Percentiles rank a stretch among this genome's conserved stretches.
These are phyloP conservation scores for Temnothorax longispinosus DNA, from an alignment of 1,140 invertebrate species.

Conservation along the genomic window DNA sequence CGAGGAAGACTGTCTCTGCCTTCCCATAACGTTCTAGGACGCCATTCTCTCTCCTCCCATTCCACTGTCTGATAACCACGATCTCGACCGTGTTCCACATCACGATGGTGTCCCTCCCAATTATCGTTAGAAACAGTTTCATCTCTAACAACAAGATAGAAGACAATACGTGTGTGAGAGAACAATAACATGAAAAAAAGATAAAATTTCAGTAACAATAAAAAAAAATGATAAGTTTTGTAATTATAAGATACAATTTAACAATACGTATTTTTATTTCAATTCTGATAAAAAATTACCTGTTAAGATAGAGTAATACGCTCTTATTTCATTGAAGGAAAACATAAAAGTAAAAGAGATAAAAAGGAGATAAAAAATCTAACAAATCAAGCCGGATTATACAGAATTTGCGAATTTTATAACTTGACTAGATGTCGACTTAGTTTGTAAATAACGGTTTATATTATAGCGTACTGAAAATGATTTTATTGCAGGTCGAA, in stretches of 20 bases:
- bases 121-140: constrained; percentile 79
- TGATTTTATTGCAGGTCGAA: too few species aligned
- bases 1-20: constrained; percentile 81
- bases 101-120: constrained; percentile 82
- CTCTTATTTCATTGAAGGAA: background rate
- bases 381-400: too few species aligned
- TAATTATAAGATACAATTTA: background rate
- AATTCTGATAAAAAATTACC: background rate
- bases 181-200: background rate
- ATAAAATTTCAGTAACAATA: background rate
- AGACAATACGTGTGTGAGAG: background rate
- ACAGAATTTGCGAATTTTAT: too few species aligned
- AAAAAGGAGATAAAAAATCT: too few species aligned
- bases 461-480: too few species aligned
- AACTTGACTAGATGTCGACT: too few species aligned
- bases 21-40: constrained; percentile 81
- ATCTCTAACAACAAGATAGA: constrained; percentile 68
- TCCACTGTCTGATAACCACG: constrained; percentile 77
- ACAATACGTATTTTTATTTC: background rate
- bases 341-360: too few species aligned
- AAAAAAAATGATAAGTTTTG: background rate
- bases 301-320: background rate
- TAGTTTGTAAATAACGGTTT: too few species aligned
- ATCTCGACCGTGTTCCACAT: constrained; percentile 80
- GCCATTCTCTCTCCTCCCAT: constrained; percentile 85